A percentile compares a stretch with the other conserved stretches of the same genome.
phyloP scores from a whole-genome alignment of 2,113 vertebrate species.

The Phoenicopterus ruber region DNA sequence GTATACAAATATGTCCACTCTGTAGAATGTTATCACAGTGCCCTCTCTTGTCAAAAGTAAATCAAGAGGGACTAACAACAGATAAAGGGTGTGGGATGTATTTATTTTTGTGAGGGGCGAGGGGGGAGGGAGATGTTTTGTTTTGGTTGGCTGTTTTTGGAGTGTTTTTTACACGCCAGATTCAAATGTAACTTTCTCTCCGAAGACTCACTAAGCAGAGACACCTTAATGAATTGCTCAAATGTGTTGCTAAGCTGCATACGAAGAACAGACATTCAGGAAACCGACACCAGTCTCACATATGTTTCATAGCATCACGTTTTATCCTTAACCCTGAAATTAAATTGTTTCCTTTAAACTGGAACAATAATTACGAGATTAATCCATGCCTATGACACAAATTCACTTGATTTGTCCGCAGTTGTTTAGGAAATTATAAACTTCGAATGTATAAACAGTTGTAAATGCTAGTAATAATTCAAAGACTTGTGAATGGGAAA shows the following conservation, averaged over 20 bases:
- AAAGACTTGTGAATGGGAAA: constrained; percentile 1
- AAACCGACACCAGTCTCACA: constrained; percentile 45
- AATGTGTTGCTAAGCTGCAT: constrained; percentile 60
- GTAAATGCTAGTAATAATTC: constrained; percentile 43
- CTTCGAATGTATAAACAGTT: constrained; percentile 20
- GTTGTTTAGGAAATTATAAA: constrained; percentile 42
- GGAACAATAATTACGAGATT: constrained; percentile 60
- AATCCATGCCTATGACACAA: constrained; percentile 30
- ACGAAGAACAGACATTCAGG: constrained; percentile 44
- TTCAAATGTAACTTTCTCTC: constrained; percentile 13
- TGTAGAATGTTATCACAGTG: constrained; percentile 77
- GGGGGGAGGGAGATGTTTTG: background rate
- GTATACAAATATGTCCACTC: constrained; percentile 66
- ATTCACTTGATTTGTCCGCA: constrained; percentile 45
- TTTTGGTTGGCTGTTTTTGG: constrained; percentile 40
- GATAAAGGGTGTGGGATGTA: background rate
- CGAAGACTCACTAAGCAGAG: constrained; percentile 35
- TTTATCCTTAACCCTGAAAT: constrained; percentile 64
- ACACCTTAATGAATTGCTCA: constrained; percentile 60
- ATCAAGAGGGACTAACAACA: background rate
- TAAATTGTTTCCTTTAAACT: constrained; percentile 62
- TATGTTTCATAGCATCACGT: constrained; percentile 52
- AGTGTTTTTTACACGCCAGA: background rate
- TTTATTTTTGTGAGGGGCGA: background rate
- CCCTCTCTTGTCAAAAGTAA: constrained; percentile 78